Percentiles rank a stretch among this genome's conserved stretches.
Evolutionary conservation across 2,888 invertebrate genomes (phyloP).

Genomic region (Hirtodrosophila duncani): DNA sequence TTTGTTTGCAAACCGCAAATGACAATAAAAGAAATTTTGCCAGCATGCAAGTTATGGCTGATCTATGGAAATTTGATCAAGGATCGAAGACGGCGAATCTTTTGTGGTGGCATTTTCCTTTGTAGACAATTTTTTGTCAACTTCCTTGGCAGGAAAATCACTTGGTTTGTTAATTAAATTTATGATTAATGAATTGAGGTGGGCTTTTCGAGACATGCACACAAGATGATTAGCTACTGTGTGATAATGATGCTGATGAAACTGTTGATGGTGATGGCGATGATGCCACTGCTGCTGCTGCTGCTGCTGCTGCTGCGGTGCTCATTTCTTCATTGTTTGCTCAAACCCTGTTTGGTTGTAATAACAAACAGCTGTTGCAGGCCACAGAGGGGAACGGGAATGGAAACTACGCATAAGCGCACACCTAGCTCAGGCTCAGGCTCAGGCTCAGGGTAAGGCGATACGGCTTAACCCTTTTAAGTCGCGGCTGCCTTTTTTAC

Average conservation of each 20-base stretch:
- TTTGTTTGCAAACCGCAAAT: slow-evolving; percentile 39
- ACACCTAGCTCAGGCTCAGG: no score
- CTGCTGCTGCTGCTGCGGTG: not conserved
- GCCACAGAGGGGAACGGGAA: not conserved
- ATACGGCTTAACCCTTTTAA: slow-evolving; percentile 61
- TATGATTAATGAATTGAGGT: slow-evolving; percentile 56
- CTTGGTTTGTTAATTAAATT: slow-evolving; percentile 64
- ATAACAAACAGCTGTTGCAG: slow-evolving; percentile 56
- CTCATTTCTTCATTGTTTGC: slow-evolving; percentile 37
- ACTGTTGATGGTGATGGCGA: slow-evolving; percentile 35
- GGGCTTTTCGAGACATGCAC: not conserved
- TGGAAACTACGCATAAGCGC: no score
- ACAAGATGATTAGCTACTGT: no score
- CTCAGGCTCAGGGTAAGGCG: slow-evolving; percentile 39
- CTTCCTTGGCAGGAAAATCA: slow-evolving; percentile 12
- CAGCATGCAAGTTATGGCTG: slow-evolving; percentile 30
- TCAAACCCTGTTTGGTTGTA: slow-evolving; percentile 46
- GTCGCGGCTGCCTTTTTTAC: no score
- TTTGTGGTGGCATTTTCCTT: slow-evolving; percentile 18
- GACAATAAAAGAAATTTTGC: slow-evolving; percentile 38
- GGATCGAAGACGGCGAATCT: slow-evolving; percentile 26
- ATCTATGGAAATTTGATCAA: slow-evolving; percentile 26
- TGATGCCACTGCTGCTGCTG: slow-evolving; percentile 28
- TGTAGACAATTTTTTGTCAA: slow-evolving; percentile 24
- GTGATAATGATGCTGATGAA: slow-evolving; percentile 30